Conservation (phyloP, 2,888 invertebrate species). For the Orchesella flavescens region DNA sequence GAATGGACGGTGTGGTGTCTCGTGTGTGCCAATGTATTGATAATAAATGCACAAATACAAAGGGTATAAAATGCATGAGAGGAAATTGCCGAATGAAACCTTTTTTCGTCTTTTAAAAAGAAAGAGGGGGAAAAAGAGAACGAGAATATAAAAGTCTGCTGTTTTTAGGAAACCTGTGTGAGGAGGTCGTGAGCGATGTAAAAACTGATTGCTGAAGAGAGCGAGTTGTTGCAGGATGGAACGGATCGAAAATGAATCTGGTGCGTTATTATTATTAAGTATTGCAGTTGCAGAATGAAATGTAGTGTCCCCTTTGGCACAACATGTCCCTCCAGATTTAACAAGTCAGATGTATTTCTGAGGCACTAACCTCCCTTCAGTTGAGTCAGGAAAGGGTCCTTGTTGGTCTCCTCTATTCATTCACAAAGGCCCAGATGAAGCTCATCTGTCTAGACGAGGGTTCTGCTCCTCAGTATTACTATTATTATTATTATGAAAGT, state of each 20-base stretch:
- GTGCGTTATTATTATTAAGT: neutral
- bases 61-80: constrained; percentile 45
- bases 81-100: constrained; percentile 44
- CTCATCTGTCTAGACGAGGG: constrained; percentile 24
- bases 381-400: neutral
- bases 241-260: constrained; percentile 3
- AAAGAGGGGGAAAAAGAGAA: constrained; percentile 14
- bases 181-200: constrained; percentile 14
- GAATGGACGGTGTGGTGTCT: constrained; percentile 10
- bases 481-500: neutral
- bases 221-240: neutral
- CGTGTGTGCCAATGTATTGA: constrained; percentile 56
- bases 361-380: neutral
- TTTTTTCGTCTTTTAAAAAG: constrained; percentile 32
- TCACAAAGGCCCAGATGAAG: neutral
- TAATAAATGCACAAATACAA: constrained; percentile 59
- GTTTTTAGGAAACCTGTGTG: neutral
- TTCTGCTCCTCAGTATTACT: constrained; percentile 15
- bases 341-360: constrained; percentile 29
- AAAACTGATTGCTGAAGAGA: neutral
- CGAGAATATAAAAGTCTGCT: neutral
- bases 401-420: neutral
- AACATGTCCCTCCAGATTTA: constrained; percentile 56
- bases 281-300: neutral
- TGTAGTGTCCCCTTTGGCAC: constrained; percentile 53